These are phyloP conservation scores for Pterocles burchelli DNA, from an alignment of 2,113 vertebrate genomes.

Conservation along the genomic window DNA sequence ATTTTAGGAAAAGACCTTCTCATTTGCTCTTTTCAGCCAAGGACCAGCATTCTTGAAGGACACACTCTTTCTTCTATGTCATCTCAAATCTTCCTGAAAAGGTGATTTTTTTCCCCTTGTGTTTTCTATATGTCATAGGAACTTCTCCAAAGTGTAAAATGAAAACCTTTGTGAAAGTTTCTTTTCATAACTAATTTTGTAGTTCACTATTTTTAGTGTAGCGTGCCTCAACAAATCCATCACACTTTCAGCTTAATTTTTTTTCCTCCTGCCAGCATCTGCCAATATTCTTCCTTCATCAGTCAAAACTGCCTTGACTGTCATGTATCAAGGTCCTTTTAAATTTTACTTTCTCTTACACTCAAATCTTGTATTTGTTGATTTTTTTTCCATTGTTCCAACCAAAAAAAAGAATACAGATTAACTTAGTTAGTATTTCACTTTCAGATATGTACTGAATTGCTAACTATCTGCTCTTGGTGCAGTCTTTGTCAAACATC, in stretches of 20 bases:
- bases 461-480: too few species aligned
- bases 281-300: not conserved
- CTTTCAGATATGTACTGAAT: too few species aligned
- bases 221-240: not conserved
- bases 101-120: rapidly evolving
- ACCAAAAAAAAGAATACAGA: not conserved
- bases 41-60: not conserved
- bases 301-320: not conserved
- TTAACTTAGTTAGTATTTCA: not conserved
- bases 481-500: not conserved
- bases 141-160: not conserved
- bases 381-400: not conserved
- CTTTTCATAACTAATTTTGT: not conserved
- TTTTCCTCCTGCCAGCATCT: not conserved
- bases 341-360: not conserved
- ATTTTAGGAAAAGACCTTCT: not conserved
- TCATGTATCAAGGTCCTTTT: not conserved
- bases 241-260: not conserved
- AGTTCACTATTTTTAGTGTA: not conserved
- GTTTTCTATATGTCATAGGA: not conserved
- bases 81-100: not conserved
- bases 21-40: not conserved
- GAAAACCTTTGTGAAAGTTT: not conserved
- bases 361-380: not conserved
- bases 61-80: not conserved